Percentiles rank a stretch among this genome's conserved stretches.
Conservation (phyloP, 2,888 invertebrate genomes). For the Cryptocheilus praepositus region DNA sequence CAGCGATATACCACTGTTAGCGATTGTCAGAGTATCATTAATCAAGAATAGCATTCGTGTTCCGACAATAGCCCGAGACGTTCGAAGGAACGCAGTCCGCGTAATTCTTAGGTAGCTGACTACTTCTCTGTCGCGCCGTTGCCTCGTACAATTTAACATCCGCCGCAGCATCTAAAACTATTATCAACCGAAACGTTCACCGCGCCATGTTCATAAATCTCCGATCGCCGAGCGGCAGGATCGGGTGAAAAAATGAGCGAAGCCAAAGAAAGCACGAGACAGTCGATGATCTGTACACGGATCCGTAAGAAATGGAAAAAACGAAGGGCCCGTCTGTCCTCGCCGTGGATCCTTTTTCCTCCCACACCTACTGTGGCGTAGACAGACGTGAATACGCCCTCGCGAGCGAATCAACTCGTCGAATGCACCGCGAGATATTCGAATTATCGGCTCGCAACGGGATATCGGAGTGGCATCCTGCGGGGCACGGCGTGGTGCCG, state of each 20-base stretch:
- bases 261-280: too few species aligned
- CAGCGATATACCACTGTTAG: conserved; percentile 27
- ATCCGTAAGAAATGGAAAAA: too few species aligned
- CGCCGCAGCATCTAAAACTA: conserved; percentile 37
- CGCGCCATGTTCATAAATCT: too few species aligned
- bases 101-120: conserved; percentile 13
- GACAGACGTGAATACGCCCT: conserved; percentile 20
- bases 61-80: too few species aligned
- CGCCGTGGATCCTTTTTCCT: conserved; percentile 4
- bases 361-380: conserved; percentile 7
- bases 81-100: too few species aligned
- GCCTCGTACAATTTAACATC: conserved; percentile 21
- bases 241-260: too few species aligned
- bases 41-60: conserved; percentile 22
- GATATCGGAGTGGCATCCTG: conserved; percentile 60
- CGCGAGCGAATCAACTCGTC: conserved; percentile 39
- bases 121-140: conserved; percentile 4
- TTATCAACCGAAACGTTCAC: too few species aligned
- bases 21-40: conserved; percentile 47
- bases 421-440: conserved; percentile 53
- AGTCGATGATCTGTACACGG: too few species aligned
- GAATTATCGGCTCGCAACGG: conserved; percentile 55
- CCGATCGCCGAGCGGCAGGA: too few species aligned
- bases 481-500: conserved; percentile 63
- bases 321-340: too few species aligned